These are phyloP conservation scores for Tachycineta bicolor DNA, from an alignment of 2,113 vertebrate genomes.

Conservation along the genomic window DNA sequence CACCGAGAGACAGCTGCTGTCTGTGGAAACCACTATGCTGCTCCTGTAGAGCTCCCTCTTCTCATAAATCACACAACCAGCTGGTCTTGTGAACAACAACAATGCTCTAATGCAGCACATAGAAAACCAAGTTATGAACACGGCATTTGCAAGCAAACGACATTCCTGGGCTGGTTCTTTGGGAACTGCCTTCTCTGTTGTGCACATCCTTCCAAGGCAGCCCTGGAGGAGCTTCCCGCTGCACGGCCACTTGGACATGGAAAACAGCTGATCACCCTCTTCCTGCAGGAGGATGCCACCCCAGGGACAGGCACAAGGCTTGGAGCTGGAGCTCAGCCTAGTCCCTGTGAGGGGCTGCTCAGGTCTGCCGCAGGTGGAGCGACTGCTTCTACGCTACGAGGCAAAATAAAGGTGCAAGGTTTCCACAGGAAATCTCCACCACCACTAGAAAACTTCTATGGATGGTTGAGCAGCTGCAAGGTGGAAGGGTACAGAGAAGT, in stretches of 20 bases:
- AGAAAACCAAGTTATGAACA: not conserved
- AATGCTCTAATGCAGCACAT: not conserved
- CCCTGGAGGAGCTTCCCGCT: not conserved
- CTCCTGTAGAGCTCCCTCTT: not conserved
- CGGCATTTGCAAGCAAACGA: not conserved
- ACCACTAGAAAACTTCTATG: not conserved
- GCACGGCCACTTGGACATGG: not conserved
- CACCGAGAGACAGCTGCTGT: constrained; percentile 45
- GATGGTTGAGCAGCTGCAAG: not conserved
- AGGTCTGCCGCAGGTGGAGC: not conserved
- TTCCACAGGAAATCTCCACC: not conserved
- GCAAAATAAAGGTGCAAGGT: not conserved
- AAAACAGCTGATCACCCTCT: not conserved
- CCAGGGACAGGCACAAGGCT: not conserved
- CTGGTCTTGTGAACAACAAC: constrained; percentile 26
- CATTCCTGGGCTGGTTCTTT: not conserved
- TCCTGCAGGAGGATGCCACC: not conserved
- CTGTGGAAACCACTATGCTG: constrained; percentile 26
- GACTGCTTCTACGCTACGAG: accelerated
- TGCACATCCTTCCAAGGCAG: not conserved
- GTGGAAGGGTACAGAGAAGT: not conserved
- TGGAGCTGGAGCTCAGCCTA: not conserved
- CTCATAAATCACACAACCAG: constrained; percentile 33
- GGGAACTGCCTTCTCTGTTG: not conserved
- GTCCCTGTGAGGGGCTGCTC: not conserved